A percentile compares a stretch with the other conserved stretches of the same genome.
Evolutionary conservation across 2,888 invertebrate species (phyloP).

Genomic region (Beris chalybata): DNA sequence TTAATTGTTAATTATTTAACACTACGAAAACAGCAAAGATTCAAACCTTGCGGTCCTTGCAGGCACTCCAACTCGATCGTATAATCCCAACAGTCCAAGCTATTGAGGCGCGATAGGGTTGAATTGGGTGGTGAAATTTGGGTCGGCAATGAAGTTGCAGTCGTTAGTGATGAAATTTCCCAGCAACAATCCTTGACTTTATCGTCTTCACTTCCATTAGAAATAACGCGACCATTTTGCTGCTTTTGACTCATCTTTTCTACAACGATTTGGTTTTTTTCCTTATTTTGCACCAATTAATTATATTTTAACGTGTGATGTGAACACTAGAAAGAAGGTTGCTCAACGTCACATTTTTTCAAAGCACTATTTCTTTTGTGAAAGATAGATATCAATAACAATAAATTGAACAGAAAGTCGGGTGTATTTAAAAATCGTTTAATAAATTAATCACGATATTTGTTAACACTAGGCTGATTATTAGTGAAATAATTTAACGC

Average conservation of each 20-base stretch:
- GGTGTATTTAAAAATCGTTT: no score
- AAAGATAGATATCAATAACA: neutral
- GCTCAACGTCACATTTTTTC: conserved; percentile 3
- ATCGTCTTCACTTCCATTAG: conserved; percentile 20
- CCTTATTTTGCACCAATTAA: neutral
- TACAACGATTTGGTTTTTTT: neutral
- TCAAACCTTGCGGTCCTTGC: conserved; percentile 73
- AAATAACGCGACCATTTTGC: conserved; percentile 25
- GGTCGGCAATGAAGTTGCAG: conserved; percentile 3
- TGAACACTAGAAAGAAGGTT: no score
- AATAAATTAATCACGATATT: no score
- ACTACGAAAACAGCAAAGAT: no score
- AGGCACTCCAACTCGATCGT: conserved; percentile 80
- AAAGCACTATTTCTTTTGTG: neutral
- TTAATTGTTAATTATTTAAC: no score
- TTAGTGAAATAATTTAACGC: no score
- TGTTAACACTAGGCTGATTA: no score
- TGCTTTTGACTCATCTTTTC: conserved; percentile 30
- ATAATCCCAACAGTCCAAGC: conserved; percentile 83
- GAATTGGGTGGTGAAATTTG: conserved; percentile 42
- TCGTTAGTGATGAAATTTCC: conserved; percentile 15
- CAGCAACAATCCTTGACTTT: conserved; percentile 25
- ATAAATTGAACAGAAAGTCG: no score
- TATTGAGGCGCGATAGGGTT: conserved; percentile 58
- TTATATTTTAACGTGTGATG: neutral